Base-by-base conservation (phyloP, 2,797 vertebrate genomes). In the Oreortyx pictus region DNA sequence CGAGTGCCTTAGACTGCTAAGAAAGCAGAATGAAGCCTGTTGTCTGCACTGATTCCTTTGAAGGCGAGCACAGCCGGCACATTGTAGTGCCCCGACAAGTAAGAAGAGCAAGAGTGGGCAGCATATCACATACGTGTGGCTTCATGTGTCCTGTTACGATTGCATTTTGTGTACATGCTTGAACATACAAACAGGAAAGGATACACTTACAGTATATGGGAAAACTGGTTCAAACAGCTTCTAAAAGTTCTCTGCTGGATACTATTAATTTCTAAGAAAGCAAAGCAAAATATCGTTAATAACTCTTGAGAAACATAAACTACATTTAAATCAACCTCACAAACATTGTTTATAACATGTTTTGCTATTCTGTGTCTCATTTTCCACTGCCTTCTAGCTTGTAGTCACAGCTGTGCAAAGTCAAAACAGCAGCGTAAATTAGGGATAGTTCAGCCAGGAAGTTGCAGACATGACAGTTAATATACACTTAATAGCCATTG, bases 271-370 rank as follows among this genome's bases (percentile, higher is more conserved):
- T 94, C 20, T 50, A 68, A 86, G 79, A 89, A 86, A 46, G 73
- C 52, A 59, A 78, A 93, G 86, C 11, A 9, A 79, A 82, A 20
- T 82, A 61, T 65, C 86, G 59, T 80, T 83, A 92, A 72, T 56
- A 81, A 65, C 70, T 86, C 80, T 80, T 33, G 50, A 95, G 84
- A 84, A 94, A 93, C 46, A 25, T n/a, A 83, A 92, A 29, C 47
- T 77, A 65, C 27, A 72, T 86, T 67, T 44, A 86, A 91, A 95
- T 94, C 67, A 92, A 92, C 65, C 74, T 75, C 37, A 7, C 18
- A 17, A 54, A 61, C 61, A 44, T 23, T 82, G 84, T 89, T 94
- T 82, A 68, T 56, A 59, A 82, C 35, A 68, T 46, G 17, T 46
- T 74, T 54, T 64, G 43, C 43, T 37, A 61, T 50, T 89, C 74